Base-by-base conservation (phyloP, 2,797 vertebrate species). In the Cephalopachus bancanus region DNA sequence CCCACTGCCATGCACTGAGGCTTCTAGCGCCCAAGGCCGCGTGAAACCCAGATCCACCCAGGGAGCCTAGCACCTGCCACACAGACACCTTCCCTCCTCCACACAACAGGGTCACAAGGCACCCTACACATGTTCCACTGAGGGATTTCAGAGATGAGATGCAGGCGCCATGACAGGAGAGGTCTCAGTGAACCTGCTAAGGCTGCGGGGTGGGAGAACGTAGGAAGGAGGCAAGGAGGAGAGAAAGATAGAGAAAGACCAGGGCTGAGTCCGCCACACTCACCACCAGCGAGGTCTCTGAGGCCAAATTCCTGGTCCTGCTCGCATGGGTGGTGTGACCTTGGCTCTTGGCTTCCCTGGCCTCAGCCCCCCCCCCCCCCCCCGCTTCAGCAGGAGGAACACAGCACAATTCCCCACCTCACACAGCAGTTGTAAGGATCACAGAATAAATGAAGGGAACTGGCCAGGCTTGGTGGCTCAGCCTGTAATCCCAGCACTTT, bases 1-100 rank as follows among this genome's bases (percentile, higher is more conserved):
- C 99, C 99, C 97, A 98, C 98, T 65, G 99, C 99, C 79, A 99
- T 98, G 0, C 99, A 99, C 53, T 99, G 98, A 98, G 99, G 98
- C 98, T 99, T 99, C 99, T 99, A 0, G 99, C 98, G 0, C 99
- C 99, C 0, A 98, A 99, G 1, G 98, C 99, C 5, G 98, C 99
- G 90, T 69, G 98, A 85, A 99, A 97, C 60, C 78, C 96, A n/a
- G 97, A 96, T 0, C 98, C 93, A 2, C 98, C 98, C 37, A 99
- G 97, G 0, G 98, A 96, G 0, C 72, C 83, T 94, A 99, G 97
- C 0, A 98, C 98, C 0, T 97, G 98, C 94, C 98, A 99, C 24
- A 99, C 98, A 0, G 83, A 95, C 0, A 6, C 86, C 57, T 98
- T 98, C 98, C 99, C 99, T 0, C 98, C 99, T 92, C 98, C 99